phyloP scores from a whole-genome alignment of 2,797 vertebrate genomes.

The Gephyroberyx darwinii region DNA sequence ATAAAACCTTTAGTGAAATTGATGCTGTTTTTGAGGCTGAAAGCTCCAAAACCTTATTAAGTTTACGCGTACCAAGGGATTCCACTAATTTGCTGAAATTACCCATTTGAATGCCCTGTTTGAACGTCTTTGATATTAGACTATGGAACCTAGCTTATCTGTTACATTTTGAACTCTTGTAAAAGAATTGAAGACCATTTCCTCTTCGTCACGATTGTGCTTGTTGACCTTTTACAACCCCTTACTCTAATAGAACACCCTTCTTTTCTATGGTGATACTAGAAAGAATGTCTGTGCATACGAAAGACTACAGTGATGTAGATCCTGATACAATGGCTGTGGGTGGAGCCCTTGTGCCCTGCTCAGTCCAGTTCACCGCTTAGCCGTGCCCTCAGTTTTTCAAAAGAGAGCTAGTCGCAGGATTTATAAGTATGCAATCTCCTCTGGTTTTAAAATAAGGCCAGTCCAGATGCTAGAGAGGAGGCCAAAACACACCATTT shows the following conservation, averaged over 20 bases:
- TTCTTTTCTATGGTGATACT: slow-evolving; percentile 78
- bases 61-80: slow-evolving; percentile 71
- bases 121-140: slow-evolving; percentile 70
- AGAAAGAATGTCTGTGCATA: slow-evolving; percentile 84
- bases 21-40: slow-evolving; percentile 73
- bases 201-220: slow-evolving; percentile 72
- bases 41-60: slow-evolving; percentile 75
- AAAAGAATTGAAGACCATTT: slow-evolving; percentile 72
- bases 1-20: slow-evolving; percentile 22
- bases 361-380: slow-evolving; percentile 65
- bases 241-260: slow-evolving; percentile 58
- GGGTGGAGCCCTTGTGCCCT: slow-evolving; percentile 75
- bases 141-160: slow-evolving; percentile 78
- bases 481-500: background rate
- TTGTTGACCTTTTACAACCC: slow-evolving; percentile 76
- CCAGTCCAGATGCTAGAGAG: slow-evolving; percentile 7
- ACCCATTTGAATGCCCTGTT: slow-evolving; percentile 73
- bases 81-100: slow-evolving; percentile 74
- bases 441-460: slow-evolving; percentile 29
- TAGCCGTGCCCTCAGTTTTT: slow-evolving; percentile 67
- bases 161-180: slow-evolving; percentile 69
- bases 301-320: slow-evolving; percentile 82
- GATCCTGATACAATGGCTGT: slow-evolving; percentile 74
- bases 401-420: slow-evolving; percentile 39
- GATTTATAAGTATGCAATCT: slow-evolving; percentile 34